Evolutionary conservation across 2,113 vertebrate genomes (phyloP).

Genomic region (Calyptommatus sinebrachiatus): DNA sequence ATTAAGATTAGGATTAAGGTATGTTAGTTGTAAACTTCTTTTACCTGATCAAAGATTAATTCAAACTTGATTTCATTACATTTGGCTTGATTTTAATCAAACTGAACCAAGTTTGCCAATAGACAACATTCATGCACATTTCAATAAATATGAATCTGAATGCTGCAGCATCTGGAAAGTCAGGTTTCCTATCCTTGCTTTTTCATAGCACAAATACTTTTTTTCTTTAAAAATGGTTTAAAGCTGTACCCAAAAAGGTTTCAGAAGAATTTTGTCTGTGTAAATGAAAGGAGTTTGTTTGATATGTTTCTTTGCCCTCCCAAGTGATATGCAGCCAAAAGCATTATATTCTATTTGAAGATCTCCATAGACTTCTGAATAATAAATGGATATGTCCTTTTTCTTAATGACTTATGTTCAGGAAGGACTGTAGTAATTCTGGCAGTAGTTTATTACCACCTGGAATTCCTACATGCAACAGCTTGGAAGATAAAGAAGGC

Average conservation of each 20-base stretch:
- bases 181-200: too few species aligned
- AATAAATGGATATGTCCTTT: neutral
- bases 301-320: neutral
- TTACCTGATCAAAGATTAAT: too few species aligned
- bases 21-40: too few species aligned
- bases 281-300: neutral
- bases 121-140: neutral
- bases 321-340: neutral
- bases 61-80: too few species aligned
- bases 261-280: neutral
- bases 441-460: neutral
- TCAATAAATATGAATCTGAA: neutral
- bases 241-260: neutral
- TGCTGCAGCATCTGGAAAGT: too few species aligned
- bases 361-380: neutral
- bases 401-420: conserved; percentile 18
- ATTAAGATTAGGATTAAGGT: too few species aligned
- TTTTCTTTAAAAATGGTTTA: neutral
- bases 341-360: neutral
- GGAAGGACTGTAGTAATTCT: neutral
- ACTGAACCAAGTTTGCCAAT: too few species aligned
- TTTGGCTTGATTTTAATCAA: too few species aligned
- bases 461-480: neutral
- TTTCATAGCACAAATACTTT: neutral
- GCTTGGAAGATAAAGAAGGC: conserved; percentile 23